Evolutionary conservation across 2,797 vertebrate genomes (phyloP), one percentile per base, ranked within the genome.

Genomic region (Falco biarmicus): DNA sequence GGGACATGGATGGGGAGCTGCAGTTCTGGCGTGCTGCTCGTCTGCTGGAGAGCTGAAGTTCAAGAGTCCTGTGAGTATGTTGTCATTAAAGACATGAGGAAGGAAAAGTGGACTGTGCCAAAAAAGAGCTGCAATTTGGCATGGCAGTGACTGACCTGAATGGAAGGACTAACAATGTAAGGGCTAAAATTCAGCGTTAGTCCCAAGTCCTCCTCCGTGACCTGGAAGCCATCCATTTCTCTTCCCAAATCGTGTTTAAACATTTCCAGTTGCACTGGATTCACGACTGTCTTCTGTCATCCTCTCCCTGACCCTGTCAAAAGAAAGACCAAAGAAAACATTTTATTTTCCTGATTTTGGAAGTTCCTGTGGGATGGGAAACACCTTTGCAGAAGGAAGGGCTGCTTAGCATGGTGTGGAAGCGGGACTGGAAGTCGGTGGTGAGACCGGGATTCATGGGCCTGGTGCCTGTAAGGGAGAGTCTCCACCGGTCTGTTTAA

Each of bases 291-390:
- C 51, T 84, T 69, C 65, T 87, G 71, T 84, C 87, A 68, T 25
- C 64, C 39, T 87, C 71, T 69, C 66, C 47, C 50, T 69, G 87
- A 87, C 66, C 91, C 74, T 28, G 65, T 65, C 75, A 37, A 66
- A 87, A 86, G 66, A 32, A 89, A 59, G 28, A 87, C 41, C 45
- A 83, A 83, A 90, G 70, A 66, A 93, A 96, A 92, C 48, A 85
- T 74, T 89, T 73, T 39, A 5, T 64, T 94, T 93, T 79, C 82
- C 87, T 50, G 28, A 17, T 93, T 53, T 61, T 75, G 48, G 45
- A 15, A 66, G 79, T 57, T 95, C 89, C 82, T 56, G 75, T 89
- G 91, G 84, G 82, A 71, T 95, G 94, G 91, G 91, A 95, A 95
- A 57, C 84, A 93, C 75, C 85, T 94, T 71, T 91, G 85, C 84